phyloP scores from a whole-genome alignment of 2,797 vertebrate species.

The Spheniscus humboldti region DNA sequence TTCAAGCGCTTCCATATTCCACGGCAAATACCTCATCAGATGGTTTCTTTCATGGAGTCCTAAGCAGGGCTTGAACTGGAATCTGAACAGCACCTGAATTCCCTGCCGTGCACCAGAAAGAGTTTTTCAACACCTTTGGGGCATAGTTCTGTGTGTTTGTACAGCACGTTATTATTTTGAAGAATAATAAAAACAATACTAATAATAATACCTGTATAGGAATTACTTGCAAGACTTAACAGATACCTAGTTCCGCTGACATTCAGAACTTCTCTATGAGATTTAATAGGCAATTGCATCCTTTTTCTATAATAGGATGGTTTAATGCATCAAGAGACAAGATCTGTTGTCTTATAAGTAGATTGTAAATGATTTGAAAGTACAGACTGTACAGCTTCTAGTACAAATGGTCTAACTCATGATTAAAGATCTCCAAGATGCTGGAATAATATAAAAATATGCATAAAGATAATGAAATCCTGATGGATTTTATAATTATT shows the following conservation, averaged over 20 bases:
- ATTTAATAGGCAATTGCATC: background rate
- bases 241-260: background rate
- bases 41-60: background rate
- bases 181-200: background rate
- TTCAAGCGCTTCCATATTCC: constrained; percentile 34
- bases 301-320: background rate
- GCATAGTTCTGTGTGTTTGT: background rate
- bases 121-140: background rate
- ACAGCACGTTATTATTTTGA: background rate
- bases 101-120: background rate
- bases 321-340: constrained; percentile 15
- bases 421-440: constrained; percentile 10
- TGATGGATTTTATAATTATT: constrained; percentile 37
- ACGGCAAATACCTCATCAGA: background rate
- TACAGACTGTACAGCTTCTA: background rate
- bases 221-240: background rate
- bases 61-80: background rate
- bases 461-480: constrained; percentile 27
- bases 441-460: background rate
- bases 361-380: constrained; percentile 17
- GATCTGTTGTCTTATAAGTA: constrained; percentile 25
- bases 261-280: background rate
- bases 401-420: constrained; percentile 19
- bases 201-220: background rate
- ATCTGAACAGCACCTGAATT: background rate